These are phyloP conservation scores for Haplotaxodon microlepis DNA, from an alignment of 2,113 vertebrate genomes.

Conservation along the genomic window DNA sequence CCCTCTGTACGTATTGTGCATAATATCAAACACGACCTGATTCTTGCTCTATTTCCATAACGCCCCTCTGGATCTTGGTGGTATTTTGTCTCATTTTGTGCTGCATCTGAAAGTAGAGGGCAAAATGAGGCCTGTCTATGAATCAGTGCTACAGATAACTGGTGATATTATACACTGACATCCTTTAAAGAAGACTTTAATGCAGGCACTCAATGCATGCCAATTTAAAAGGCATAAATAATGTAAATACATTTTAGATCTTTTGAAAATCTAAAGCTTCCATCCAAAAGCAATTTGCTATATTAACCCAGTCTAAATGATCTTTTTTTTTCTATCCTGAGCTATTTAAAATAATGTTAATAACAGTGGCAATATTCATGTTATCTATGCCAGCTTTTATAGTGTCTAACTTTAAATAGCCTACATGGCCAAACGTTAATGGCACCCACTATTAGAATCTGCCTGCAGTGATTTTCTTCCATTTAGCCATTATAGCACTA, in stretches of 20 bases:
- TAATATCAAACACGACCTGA: slow-evolving; percentile 63
- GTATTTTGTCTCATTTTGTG: slow-evolving; percentile 53
- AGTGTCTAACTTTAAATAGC: not conserved
- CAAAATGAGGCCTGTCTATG: slow-evolving; percentile 12
- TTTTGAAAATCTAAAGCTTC: not conserved
- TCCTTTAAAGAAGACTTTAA: not conserved
- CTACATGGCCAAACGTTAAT: not conserved
- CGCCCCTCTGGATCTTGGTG: slow-evolving; percentile 43
- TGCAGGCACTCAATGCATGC: not conserved
- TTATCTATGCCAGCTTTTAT: not conserved
- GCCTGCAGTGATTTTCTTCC: not conserved
- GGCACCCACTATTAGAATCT: not conserved
- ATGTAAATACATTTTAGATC: not conserved
- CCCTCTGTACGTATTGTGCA: slow-evolving; percentile 34
- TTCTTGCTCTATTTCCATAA: slow-evolving; percentile 47
- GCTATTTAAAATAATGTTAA: not conserved
- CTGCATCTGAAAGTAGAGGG: slow-evolving; percentile 27
- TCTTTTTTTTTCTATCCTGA: not conserved
- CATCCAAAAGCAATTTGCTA: not conserved
- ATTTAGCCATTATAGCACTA: not conserved
- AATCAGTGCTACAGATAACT: not conserved
- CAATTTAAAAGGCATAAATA: not conserved
- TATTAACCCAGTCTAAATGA: not conserved
- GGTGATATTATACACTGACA: not conserved
- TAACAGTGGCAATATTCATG: not conserved